Evolutionary conservation across 2,113 vertebrate genomes (phyloP).

Genomic region (Serilophus lunatus): DNA sequence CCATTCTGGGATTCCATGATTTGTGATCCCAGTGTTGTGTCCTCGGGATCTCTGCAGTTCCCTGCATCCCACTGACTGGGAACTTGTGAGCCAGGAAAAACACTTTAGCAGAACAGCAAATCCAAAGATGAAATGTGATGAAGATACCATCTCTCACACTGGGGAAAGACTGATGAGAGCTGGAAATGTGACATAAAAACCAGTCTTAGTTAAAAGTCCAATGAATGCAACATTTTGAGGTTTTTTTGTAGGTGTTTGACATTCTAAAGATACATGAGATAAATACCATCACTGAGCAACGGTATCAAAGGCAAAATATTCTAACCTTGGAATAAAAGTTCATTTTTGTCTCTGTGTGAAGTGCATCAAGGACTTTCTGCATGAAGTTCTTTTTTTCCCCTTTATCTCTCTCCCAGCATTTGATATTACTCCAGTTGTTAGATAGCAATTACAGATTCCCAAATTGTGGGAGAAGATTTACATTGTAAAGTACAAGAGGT

Average conservation of each 20-base stretch:
- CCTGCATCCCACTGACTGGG: no score
- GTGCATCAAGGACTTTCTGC: background rate
- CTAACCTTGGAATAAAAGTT: slow-evolving; percentile 15
- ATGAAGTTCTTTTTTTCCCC: background rate
- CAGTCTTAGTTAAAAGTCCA: slow-evolving; percentile 3
- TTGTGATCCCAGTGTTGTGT: rapidly evolving
- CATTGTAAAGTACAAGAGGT: background rate
- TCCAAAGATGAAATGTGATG: background rate
- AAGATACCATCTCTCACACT: background rate
- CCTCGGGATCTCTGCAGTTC: background rate
- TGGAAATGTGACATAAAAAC: background rate
- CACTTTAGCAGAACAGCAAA: background rate
- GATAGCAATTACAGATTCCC: background rate
- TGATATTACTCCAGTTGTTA: background rate
- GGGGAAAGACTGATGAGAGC: background rate
- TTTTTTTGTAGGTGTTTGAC: background rate
- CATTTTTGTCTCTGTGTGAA: background rate
- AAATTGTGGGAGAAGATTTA: background rate
- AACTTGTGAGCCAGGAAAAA: background rate
- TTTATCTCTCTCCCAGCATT: background rate
- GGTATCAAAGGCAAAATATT: background rate
- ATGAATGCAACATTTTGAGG: background rate
- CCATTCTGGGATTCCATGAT: background rate
- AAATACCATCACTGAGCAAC: background rate
- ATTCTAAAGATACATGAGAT: slow-evolving; percentile 35